These are phyloP conservation scores for Apistogramma diplotaenia DNA, from an alignment of 2,113 vertebrate species.

Conservation along the genomic window DNA sequence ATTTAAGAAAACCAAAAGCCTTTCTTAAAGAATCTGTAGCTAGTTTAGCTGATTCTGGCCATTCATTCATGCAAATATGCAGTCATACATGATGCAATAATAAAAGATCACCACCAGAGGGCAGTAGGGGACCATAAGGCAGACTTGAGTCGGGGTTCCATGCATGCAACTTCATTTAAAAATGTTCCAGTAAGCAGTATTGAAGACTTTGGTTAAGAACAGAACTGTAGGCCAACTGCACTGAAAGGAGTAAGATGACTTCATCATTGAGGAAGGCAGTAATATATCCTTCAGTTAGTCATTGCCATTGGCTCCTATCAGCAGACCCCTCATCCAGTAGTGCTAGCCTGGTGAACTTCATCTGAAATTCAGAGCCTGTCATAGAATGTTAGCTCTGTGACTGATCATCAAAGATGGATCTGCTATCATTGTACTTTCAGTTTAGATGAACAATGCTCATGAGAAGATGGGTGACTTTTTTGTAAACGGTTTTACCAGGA, in stretches of 20 bases:
- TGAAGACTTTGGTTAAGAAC: background rate
- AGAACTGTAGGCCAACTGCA: no score
- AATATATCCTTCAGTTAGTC: background rate
- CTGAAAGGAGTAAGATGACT: background rate
- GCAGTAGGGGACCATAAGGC: constrained; percentile 18
- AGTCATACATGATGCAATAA: background rate
- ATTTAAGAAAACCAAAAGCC: background rate
- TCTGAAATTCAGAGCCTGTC: background rate
- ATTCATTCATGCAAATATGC: background rate
- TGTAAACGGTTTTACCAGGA: background rate
- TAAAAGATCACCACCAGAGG: constrained; percentile 1
- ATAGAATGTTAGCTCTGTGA: background rate
- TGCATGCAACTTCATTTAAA: background rate
- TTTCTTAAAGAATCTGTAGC: background rate
- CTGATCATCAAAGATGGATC: background rate
- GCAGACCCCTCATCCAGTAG: background rate
- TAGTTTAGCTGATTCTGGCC: background rate
- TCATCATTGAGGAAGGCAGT: background rate
- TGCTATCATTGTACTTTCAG: no score
- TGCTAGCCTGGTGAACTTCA: background rate
- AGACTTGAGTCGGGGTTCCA: background rate
- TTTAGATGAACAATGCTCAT: background rate
- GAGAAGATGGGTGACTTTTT: background rate
- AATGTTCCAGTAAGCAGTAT: fast-evolving
- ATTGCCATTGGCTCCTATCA: background rate